Evolutionary conservation across 2,888 invertebrate genomes (phyloP).

Genomic region (Teinopalpus imperialis): DNA sequence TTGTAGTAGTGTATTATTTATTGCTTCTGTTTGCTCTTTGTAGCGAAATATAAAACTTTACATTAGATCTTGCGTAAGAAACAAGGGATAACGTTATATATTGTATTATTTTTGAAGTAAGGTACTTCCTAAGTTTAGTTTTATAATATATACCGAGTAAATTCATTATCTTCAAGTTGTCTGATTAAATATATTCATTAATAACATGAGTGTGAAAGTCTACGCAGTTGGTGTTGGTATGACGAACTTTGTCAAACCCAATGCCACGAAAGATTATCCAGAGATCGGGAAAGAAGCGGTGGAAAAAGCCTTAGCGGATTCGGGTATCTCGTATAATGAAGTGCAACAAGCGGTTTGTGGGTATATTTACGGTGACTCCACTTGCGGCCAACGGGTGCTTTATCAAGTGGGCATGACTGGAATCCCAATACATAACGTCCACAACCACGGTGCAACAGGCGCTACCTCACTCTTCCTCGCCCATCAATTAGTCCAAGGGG

Average conservation of each 20-base stretch:
- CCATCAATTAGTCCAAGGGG: slow-evolving; percentile 95
- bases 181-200: no score
- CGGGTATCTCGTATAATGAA: slow-evolving; percentile 87
- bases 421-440: slow-evolving; percentile 98
- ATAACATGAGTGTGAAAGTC: slow-evolving; percentile 83
- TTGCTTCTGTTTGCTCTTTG: no score
- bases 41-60: no score
- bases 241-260: slow-evolving; percentile 99
- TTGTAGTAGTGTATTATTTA: no score
- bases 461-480: slow-evolving; percentile 95
- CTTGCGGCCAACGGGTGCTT: slow-evolving; percentile 96
- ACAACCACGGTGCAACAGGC: slow-evolving; percentile 99
- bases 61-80: no score
- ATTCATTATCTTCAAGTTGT: no score
- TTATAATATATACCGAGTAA: no score
- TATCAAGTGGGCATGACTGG: slow-evolving; percentile 98
- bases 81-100: no score
- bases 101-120: no score
- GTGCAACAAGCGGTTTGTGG: slow-evolving; percentile 96
- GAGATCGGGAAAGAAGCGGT: slow-evolving; percentile 97
- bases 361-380: slow-evolving; percentile 97
- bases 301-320: slow-evolving; percentile 92
- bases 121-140: no score
- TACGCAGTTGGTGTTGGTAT: slow-evolving; percentile 98
- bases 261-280: slow-evolving; percentile 94